These are phyloP conservation scores for Sarcoramphus papa DNA, from an alignment of 2,797 vertebrate genomes.

Conservation along the genomic window DNA sequence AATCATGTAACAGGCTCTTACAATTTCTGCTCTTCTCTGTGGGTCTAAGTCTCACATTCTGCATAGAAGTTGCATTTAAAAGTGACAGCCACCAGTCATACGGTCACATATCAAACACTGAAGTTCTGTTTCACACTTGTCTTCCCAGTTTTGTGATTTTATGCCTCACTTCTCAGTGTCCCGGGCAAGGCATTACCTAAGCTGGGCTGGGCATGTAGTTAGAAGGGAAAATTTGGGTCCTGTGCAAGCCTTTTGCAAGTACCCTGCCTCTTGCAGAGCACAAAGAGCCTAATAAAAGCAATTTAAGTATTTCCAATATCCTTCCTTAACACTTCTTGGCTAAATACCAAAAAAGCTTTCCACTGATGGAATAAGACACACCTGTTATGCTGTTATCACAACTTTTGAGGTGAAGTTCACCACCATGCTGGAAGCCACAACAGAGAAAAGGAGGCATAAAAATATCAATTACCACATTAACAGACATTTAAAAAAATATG, in stretches of 20 bases:
- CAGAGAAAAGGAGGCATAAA: neutral
- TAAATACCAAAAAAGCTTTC: neutral
- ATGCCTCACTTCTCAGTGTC: neutral
- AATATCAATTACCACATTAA: neutral
- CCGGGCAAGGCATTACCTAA: neutral
- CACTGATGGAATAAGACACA: neutral
- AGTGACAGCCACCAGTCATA: neutral
- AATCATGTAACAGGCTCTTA: neutral
- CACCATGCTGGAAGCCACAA: neutral
- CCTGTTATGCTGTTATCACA: neutral
- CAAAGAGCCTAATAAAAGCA: neutral
- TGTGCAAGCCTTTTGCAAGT: neutral
- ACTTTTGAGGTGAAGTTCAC: neutral
- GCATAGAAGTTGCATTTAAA: neutral
- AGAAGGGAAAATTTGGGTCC: neutral
- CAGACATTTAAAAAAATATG: neutral
- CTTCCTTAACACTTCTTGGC: neutral
- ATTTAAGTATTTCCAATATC: neutral
- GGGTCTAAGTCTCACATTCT: neutral
- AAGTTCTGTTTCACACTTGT: neutral
- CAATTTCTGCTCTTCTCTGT: neutral
- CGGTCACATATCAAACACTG: neutral
- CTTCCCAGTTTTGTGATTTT: neutral
- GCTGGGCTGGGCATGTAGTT: neutral
- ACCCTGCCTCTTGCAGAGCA: neutral